Evolutionary conservation across 2,797 vertebrate species (phyloP).

Genomic region (Xenops minutus): DNA sequence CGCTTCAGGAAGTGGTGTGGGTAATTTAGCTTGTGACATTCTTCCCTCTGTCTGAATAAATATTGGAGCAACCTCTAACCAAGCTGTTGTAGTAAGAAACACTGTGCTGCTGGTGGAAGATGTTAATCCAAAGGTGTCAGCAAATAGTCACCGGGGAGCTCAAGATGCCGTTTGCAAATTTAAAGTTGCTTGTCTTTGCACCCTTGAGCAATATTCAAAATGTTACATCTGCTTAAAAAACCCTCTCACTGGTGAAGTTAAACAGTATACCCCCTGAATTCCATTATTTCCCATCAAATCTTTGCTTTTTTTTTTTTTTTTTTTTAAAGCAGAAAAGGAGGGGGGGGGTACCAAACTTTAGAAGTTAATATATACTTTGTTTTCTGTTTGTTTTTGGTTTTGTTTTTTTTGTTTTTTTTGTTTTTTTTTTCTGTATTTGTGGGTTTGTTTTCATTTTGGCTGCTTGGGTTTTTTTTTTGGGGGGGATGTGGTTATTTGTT

Average conservation of each 20-base stretch:
- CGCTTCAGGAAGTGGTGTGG: slow-evolving; percentile 7
- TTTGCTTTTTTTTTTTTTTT: background rate
- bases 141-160: background rate
- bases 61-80: slow-evolving; percentile 4
- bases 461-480: no score
- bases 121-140: background rate
- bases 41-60: slow-evolving; percentile 24
- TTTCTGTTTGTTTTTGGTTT: background rate
- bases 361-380: background rate
- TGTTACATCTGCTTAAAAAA: background rate
- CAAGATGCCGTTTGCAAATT: background rate
- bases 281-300: background rate
- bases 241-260: background rate
- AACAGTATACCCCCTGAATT: background rate
- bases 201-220: background rate
- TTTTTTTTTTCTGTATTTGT: no score
- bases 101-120: background rate
- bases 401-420: no score
- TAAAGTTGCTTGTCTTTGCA: background rate
- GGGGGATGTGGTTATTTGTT: no score
- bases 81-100: background rate
- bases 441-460: no score
- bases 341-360: background rate
- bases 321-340: background rate
- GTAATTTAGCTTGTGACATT: background rate